Conservation (phyloP, 2,888 invertebrate species). For the Uloborus plumipes region DNA sequence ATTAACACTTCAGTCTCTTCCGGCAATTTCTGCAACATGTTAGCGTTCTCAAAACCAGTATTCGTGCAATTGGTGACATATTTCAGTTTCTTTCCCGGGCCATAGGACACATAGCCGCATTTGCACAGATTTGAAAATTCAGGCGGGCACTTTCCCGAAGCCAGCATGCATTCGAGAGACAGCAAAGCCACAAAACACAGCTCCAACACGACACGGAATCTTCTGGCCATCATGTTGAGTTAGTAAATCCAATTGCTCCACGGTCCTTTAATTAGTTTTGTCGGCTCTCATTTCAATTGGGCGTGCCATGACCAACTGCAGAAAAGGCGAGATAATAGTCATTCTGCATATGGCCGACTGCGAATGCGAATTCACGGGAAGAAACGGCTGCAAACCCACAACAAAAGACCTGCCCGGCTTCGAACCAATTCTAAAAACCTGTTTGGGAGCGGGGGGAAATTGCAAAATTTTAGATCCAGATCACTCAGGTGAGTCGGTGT, state of each 20-base stretch:
- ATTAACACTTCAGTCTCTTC: conserved; percentile 78
- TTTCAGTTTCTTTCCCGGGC: conserved; percentile 67
- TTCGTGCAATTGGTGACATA: conserved; percentile 82
- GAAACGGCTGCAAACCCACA: not conserved
- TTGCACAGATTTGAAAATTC: conserved; percentile 66
- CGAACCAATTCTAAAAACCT: conserved; percentile 29
- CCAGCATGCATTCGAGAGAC: not conserved
- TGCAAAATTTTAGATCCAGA: conserved; percentile 2
- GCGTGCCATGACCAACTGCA: too few species aligned
- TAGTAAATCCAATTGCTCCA: too few species aligned
- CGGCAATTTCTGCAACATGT: conserved; percentile 77
- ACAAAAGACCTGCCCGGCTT: conserved; percentile 17
- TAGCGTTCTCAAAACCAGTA: conserved; percentile 76
- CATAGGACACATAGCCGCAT: conserved; percentile 65
- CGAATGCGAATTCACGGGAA: too few species aligned
- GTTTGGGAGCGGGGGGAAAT: conserved; percentile 39
- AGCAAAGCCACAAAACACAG: not conserved
- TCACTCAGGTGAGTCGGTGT: too few species aligned
- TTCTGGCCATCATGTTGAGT: not conserved
- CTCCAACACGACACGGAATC: too few species aligned
- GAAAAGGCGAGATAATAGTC: too few species aligned
- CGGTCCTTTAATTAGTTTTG: too few species aligned
- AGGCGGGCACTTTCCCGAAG: conserved; percentile 64
- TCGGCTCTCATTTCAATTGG: too few species aligned
- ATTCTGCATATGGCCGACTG: too few species aligned